Base-by-base conservation (phyloP, 2,113 vertebrate species). In the Lepisosteus oculatus region DNA sequence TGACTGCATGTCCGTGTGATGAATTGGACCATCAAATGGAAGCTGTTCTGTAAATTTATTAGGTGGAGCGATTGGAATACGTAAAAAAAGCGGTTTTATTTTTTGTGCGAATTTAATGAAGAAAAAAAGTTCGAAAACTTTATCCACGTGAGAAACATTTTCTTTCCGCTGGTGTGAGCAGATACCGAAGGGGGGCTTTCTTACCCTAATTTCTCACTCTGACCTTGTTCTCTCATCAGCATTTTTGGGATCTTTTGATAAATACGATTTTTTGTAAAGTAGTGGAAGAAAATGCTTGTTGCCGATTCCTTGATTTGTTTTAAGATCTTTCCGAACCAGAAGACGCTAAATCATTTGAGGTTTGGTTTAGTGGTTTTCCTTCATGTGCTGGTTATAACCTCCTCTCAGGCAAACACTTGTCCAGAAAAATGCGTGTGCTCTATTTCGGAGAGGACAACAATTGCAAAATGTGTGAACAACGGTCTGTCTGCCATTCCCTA, bases 391-490 rank as follows among this genome's bases (percentile, higher is more conserved):
- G 77, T 44, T 81, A 72, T 2, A 56, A 66, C 75, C 72, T 67
- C 86, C 3, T 85, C 88, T 67, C 80, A 79, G 68, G 79, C 85
- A 0, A 72, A 3, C 56, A 3, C 6, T 41, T 98, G 97, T 74
- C 96, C 94, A 6, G 65, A 78, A n/a, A 68, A 65, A 2, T 99
- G 97, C 69, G 74, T 85, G 72, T 99, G 97, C 78, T 89, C 79
- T 2, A 87, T 88, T 70, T 71, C 81, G 7, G 82, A 84, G 72
- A 82, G 73, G 78, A 91, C 87, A 0, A 91, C 95, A 17, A 95
- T 90, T 0, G 95, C 98, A 5, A 94, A 94, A 86, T 98, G 97
- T 80, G 89, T 91, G 73, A 93, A 91, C 78, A 81, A 87, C 77
- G 87, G 90, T 76, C 90, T 99, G 80, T 85, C 77, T 7, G 82